These are phyloP conservation scores for Caerostris extrusa DNA, from an alignment of 1,140 invertebrate genomes.

Conservation along the genomic window DNA sequence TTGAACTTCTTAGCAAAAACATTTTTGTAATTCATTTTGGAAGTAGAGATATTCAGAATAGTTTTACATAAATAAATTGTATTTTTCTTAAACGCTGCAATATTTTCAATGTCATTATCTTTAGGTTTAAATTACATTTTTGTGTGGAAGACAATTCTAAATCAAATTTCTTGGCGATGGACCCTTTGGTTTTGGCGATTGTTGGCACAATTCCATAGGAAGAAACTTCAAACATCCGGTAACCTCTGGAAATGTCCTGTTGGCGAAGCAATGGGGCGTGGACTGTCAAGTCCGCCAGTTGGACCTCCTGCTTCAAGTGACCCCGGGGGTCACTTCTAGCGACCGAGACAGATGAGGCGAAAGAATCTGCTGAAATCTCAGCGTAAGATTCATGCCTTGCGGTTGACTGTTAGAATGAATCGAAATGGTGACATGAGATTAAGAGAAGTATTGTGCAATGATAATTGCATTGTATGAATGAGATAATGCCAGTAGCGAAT, in stretches of 20 bases:
- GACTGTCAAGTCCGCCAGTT: conserved; percentile 56
- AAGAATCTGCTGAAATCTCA: conserved; percentile 20
- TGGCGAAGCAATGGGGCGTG: conserved; percentile 71
- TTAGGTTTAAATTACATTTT: no score
- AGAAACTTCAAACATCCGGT: conserved; percentile 1
- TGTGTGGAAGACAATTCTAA: not conserved
- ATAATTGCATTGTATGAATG: conserved; percentile 14
- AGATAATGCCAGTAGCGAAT: not conserved
- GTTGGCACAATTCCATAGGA: conserved; percentile 25
- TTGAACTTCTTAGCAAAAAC: no score
- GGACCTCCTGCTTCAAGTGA: conserved; percentile 49
- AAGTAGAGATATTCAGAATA: no score
- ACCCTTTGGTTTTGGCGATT: conserved; percentile 1
- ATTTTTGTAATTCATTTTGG: no score
- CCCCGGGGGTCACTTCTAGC: conserved; percentile 54
- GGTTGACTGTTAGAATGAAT: conserved; percentile 36
- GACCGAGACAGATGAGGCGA: conserved; percentile 59
- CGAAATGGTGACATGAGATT: conserved; percentile 14
- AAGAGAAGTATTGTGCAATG: not conserved
- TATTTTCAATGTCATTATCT: no score
- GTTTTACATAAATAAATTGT: no score
- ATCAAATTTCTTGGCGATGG: not conserved
- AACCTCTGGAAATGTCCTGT: conserved; percentile 39
- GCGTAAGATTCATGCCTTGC: conserved; percentile 18
- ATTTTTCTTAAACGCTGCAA: no score